phyloP scores from a whole-genome alignment of 2,888 invertebrate genomes.

The Cheilosia vernalis region DNA sequence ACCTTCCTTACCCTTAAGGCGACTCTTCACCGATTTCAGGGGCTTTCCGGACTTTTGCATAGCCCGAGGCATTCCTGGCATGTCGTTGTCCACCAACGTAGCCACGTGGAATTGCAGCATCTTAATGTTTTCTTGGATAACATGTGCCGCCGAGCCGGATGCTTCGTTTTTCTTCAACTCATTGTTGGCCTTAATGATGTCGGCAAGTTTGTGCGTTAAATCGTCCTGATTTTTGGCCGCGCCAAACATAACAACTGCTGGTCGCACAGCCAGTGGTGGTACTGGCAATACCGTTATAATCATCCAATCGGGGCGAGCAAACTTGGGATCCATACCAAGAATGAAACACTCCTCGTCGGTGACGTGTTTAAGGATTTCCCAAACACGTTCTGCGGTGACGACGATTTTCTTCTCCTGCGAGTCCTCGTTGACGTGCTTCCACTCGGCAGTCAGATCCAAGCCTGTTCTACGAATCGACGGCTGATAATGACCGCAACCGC shows the following conservation, averaged over 20 bases:
- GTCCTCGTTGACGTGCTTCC: conserved; percentile 99
- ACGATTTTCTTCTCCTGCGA: conserved; percentile 93
- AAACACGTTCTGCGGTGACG: conserved; percentile 97
- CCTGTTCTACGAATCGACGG: conserved; percentile 95
- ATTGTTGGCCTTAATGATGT: conserved; percentile 99
- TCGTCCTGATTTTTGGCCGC: conserved; percentile 99
- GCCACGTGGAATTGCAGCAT: conserved; percentile 99
- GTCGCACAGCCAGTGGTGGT: conserved; percentile 97
- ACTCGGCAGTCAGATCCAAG: conserved; percentile 97
- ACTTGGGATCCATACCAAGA: conserved; percentile 98
- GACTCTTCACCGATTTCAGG: conserved; percentile 97
- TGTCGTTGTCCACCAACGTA: conserved; percentile 98
- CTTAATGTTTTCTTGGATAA: conserved; percentile 97
- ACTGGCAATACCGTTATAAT: conserved; percentile 98
- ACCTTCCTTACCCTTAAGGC: conserved; percentile 99
- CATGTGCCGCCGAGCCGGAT: conserved; percentile 98
- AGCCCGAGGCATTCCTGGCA: conserved; percentile 98
- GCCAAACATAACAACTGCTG: conserved; percentile 99
- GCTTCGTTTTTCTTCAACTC: conserved; percentile 97
- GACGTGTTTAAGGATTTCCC: conserved; percentile 98
- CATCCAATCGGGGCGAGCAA: conserved; percentile 99
- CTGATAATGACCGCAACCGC: conserved; percentile 99
- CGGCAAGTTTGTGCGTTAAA: conserved; percentile 98
- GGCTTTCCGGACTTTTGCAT: conserved; percentile 99
- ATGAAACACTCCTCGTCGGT: conserved; percentile 98